A percentile compares a stretch with the other conserved stretches of the same genome.
Conservation (phyloP, 2,797 vertebrate species). For the Esox lucius region DNA sequence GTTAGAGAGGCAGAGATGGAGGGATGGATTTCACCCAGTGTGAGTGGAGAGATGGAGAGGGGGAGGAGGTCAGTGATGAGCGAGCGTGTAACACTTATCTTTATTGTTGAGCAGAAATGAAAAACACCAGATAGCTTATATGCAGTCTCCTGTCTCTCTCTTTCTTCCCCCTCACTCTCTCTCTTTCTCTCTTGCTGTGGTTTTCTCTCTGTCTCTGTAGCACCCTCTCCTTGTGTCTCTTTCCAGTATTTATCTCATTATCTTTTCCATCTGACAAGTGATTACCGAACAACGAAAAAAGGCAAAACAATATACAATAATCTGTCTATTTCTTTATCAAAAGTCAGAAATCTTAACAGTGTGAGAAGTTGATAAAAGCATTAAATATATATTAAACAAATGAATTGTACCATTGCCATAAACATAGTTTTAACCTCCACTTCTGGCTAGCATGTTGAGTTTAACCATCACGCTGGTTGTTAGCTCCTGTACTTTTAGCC, state of each 20-base stretch:
- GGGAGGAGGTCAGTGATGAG: conserved; percentile 47
- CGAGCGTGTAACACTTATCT: conserved; percentile 76
- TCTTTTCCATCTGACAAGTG: conserved; percentile 38
- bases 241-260: conserved; percentile 22
- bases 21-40: conserved; percentile 71
- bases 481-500: too few relatives aligned
- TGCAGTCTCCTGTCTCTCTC: conserved; percentile 42
- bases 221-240: conserved; percentile 29
- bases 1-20: conserved; percentile 73
- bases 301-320: conserved; percentile 73
- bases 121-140: conserved; percentile 51
- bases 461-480: too few relatives aligned
- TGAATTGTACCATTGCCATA: too few relatives aligned
- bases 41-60: conserved; percentile 38
- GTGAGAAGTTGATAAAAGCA: background rate
- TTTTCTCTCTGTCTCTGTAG: conserved; percentile 19
- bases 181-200: conserved; percentile 8
- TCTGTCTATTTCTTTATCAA: conserved; percentile 71
- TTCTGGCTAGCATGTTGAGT: too few relatives aligned
- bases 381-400: background rate
- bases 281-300: conserved; percentile 58
- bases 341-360: conserved; percentile 39
- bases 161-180: conserved; percentile 15
- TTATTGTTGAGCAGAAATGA: conserved; percentile 75
- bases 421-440: too few relatives aligned